Evolutionary conservation across 1,140 invertebrate species (phyloP), one percentile per base, ranked within the genome.

Genomic region (Calliphora vicina): DNA sequence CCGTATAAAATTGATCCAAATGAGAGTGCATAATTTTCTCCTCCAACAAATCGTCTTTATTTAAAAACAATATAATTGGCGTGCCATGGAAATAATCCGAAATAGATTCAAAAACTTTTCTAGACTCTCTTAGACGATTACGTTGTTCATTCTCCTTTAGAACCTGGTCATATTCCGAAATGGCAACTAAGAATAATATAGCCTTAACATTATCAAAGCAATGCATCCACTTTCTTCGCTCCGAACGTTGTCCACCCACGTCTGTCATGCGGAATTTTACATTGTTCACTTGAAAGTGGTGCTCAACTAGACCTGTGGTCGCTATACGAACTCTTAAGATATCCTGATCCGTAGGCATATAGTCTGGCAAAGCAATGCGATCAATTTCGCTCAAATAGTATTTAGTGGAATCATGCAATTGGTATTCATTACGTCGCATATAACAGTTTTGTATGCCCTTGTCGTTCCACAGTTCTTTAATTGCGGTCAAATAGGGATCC

Each of bases 1-100:
- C 96, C 35, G 97, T 97, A 92, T 98, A 98, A 92, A 98, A 98
- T 91, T 98, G 97, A 88, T 97, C 96, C 85, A 98, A 93, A 94
- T 98, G 96, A 84, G 97, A 98, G 91, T 97, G 96, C 94, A 97
- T 96, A 87, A 98, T 98, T 92, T 98, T 98, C 91, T 98, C 97
- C 92, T 98, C 97, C 82, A 98, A 92, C 86, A 98, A 92, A 94
- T 98, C 97, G 91, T 97, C 97, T 92, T 98, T 98, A 92, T 98
- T 98, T 89, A 98, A 93, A 92, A 98, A 98, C 85, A 98, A 92
- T 91, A 98, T 98, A 86, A 98, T 96, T 80, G 97, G 97, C 73
- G 96, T 23, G 10, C 42, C 13, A 0, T 20, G 6, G 35, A 83
- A 83, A 1, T 6, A 23, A 0, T 20, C 12, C 6, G 23, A 23